Percentiles rank a stretch among this genome's conserved stretches.
Conservation (phyloP, 2,113 vertebrate species). For the Epinephelus cyanopodus region DNA sequence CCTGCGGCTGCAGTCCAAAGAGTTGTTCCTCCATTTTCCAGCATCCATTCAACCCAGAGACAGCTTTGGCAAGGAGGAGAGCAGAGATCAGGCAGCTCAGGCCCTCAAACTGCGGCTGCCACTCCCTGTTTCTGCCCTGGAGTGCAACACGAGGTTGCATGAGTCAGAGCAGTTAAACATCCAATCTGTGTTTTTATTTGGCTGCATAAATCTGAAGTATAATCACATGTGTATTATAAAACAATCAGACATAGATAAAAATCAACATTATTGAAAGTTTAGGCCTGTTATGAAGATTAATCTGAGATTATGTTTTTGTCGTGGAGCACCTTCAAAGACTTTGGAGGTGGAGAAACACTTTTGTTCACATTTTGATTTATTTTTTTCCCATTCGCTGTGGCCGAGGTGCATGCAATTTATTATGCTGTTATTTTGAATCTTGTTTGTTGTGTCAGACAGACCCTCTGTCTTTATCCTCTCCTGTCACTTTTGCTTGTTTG, state of each 20-base stretch:
- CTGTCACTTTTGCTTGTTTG: background rate
- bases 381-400: background rate
- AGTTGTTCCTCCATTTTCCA: slow-evolving; percentile 42
- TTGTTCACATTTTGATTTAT: background rate
- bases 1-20: slow-evolving; percentile 46
- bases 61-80: slow-evolving; percentile 32
- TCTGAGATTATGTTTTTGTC: background rate
- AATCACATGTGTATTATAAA: background rate
- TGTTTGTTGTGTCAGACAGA: background rate
- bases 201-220: background rate
- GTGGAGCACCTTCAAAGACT: background rate
- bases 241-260: background rate
- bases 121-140: slow-evolving; percentile 29
- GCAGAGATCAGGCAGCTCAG: slow-evolving; percentile 20
- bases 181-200: slow-evolving; percentile 4
- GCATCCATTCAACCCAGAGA: slow-evolving; percentile 42
- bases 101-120: slow-evolving; percentile 21
- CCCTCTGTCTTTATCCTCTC: background rate
- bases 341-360: background rate
- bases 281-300: background rate
- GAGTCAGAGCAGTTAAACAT: slow-evolving; percentile 18
- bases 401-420: background rate
- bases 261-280: background rate
- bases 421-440: background rate
- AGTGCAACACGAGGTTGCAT: slow-evolving; percentile 13